Percentiles rank a stretch among this genome's conserved stretches.
These are phyloP conservation scores for Oreochromis grahami DNA, from an alignment of 2,797 vertebrate species.

Conservation along the genomic window DNA sequence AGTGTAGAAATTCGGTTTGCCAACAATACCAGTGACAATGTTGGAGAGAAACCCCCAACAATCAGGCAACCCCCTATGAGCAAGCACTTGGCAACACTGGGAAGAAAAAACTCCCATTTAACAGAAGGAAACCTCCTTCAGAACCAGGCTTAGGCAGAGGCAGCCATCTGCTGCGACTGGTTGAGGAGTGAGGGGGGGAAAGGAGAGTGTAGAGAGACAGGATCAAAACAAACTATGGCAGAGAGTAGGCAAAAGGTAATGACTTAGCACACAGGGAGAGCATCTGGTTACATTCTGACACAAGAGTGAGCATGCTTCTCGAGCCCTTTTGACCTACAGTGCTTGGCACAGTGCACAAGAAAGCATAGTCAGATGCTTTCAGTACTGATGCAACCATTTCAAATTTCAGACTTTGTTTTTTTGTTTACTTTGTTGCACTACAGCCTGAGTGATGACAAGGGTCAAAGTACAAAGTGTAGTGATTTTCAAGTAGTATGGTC, in stretches of 20 bases:
- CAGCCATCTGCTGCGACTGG: background rate
- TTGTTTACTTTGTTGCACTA: background rate
- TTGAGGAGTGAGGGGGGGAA: background rate
- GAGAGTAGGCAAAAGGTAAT: background rate
- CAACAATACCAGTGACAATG: background rate
- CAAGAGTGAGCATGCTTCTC: background rate
- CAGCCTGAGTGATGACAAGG: background rate
- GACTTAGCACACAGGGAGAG: background rate
- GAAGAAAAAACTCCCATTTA: background rate
- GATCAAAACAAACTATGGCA: background rate
- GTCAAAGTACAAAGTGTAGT: background rate
- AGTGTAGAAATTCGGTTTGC: background rate
- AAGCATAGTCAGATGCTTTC: background rate
- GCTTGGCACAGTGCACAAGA: background rate
- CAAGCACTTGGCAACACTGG: background rate
- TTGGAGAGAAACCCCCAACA: background rate
- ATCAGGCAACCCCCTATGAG: background rate
- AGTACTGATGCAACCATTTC: background rate
- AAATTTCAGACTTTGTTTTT: background rate
- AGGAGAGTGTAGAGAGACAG: background rate
- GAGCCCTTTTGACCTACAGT: background rate
- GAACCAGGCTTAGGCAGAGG: background rate
- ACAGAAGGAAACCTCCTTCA: background rate
- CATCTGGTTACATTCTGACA: background rate
- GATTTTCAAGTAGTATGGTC: background rate